Conservation (phyloP, 2,113 vertebrate genomes). For the Alosa alosa region DNA sequence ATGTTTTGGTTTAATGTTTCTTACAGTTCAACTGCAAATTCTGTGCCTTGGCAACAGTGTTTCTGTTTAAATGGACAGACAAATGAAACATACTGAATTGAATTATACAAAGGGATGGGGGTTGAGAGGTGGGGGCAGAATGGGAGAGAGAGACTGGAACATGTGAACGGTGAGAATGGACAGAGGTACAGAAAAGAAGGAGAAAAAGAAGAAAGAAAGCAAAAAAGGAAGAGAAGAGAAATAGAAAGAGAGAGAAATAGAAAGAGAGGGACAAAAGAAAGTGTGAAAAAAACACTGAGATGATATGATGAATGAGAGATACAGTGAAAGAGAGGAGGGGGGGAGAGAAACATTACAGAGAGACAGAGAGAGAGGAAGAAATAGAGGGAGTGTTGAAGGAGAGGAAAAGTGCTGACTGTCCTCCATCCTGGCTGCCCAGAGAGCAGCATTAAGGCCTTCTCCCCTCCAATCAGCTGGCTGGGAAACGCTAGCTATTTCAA, state of each 20-base stretch:
- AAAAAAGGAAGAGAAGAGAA: background rate
- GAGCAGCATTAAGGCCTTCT: constrained; percentile 5
- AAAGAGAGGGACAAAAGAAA: background rate
- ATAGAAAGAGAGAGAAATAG: background rate
- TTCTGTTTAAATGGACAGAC: no score
- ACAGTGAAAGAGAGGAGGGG: background rate
- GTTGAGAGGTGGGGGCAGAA: no score
- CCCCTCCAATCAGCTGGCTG: constrained; percentile 43
- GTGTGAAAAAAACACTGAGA: background rate
- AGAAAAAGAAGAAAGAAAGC: no score
- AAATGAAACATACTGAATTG: no score
- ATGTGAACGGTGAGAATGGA: no score
- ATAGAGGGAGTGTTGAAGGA: background rate
- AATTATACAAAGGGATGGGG: no score
- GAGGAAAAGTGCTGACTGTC: background rate
- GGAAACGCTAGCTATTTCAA: constrained; percentile 39
- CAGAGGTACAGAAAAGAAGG: no score
- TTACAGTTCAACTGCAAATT: no score
- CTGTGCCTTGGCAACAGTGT: no score
- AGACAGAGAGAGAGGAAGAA: background rate
- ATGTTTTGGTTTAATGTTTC: no score
- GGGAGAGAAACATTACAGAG: no score
- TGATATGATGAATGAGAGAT: background rate
- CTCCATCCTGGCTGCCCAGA: background rate
- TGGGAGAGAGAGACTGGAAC: no score